Evolutionary conservation across 2,797 vertebrate genomes (phyloP), one percentile per base, ranked within the genome.

Genomic region (Nannoperca obscura): DNA sequence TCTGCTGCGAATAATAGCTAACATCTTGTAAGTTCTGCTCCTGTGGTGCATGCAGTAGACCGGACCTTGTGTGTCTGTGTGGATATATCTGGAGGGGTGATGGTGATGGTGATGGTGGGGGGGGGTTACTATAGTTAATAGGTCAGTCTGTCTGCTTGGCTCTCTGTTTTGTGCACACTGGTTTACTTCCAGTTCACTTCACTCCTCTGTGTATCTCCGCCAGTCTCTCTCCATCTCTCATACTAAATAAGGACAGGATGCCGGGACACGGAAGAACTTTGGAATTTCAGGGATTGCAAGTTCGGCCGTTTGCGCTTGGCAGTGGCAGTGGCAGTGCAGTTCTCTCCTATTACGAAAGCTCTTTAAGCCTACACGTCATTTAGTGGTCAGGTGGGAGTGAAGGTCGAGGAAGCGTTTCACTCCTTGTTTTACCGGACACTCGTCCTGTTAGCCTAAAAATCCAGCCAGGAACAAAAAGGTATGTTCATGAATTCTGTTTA

Each of bases 171-270:
- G 86, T 83, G 85, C 84, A 84, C 78, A 82, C 83, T 86, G 67
- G 71, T 86, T 93, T 94, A 91, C 88, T 91, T 92, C 90, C 82
- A 94, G 89, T 88, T 92, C 88, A 92, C 84, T 91, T 92, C 91
- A 83, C 83, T 74, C 55, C 70, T 75, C 76, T 79, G 82, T 69
- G 61, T 53, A 66, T 73, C 67, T 80, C 74, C 4, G 40, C 54
- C 74, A 44, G 55, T 76, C 62, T 68, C 74, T 42, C 47, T 61
- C 74, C 64, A 72, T 77, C 55, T 80, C 78, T 81, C 81, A 72
- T 78, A 77, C 87, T 91, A 90, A 89, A 91, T 87, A 88, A 88
- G 81, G 86, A 86, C 82, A 84, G 87, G 74, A 82, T 68, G 88
- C 87, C 58, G 57, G 74, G 57, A 87, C 74, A 76, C n/a, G 71